Evolutionary conservation across 1,140 invertebrate genomes (phyloP).

Genomic region (Drosophila willistoni): DNA sequence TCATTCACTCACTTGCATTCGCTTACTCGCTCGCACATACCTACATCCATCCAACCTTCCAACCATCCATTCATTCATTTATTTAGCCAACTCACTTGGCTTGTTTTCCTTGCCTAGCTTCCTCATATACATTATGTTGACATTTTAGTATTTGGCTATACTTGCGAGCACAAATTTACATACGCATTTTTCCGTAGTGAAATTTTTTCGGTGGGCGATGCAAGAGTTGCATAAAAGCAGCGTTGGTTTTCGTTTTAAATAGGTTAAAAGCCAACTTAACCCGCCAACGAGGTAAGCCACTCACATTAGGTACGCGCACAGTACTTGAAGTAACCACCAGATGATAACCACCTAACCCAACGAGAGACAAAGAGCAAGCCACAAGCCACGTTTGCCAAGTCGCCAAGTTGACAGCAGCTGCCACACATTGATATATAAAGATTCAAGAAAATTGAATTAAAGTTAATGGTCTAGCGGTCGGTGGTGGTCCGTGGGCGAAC

Average conservation of each 20-base stretch:
- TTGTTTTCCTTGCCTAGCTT: slow-evolving; percentile 49
- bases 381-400: background rate
- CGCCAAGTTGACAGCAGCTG: background rate
- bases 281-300: background rate
- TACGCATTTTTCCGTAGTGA: slow-evolving; percentile 57
- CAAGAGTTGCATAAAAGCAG: slow-evolving; percentile 18
- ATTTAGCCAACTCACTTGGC: slow-evolving; percentile 13
- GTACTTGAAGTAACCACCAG: slow-evolving; percentile 4
- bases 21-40: slow-evolving; percentile 23
- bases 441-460: slow-evolving; percentile 3
- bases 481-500: background rate
- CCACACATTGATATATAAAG: slow-evolving; percentile 4
- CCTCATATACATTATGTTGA: slow-evolving; percentile 33
- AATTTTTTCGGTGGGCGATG: slow-evolving; percentile 30
- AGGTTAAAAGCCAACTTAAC: slow-evolving; percentile 26
- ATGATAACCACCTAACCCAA: slow-evolving; percentile 1
- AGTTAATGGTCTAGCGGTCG: background rate
- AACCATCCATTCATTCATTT: slow-evolving; percentile 26
- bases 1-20: background rate
- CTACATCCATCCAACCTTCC: slow-evolving; percentile 23
- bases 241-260: slow-evolving; percentile 33
- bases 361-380: background rate
- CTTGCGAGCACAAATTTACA: slow-evolving; percentile 52
- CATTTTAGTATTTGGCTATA: slow-evolving; percentile 22
- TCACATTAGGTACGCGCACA: background rate